Evolutionary conservation across 2,797 vertebrate genomes (phyloP), one percentile per base, ranked within the genome.

Genomic region (Zenarchopterus dispar): DNA sequence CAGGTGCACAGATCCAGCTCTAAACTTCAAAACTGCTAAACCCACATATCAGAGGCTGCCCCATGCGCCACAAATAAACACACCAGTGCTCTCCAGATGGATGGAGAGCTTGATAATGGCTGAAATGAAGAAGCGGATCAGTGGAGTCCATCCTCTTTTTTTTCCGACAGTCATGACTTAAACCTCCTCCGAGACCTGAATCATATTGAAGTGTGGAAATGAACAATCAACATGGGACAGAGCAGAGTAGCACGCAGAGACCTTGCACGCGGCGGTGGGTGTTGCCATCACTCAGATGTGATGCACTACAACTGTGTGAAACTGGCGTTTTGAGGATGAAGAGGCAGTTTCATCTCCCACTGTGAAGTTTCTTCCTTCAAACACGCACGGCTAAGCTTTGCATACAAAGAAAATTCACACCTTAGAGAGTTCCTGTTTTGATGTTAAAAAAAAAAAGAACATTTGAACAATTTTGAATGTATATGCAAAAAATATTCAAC

Each of bases 31-130:
- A 61, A 23, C 56, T 50, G 13, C 66, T 52, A 50, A 56, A 69
- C 55, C 24, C 4, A 18, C 56, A 49, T 28, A n/a, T 33, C 18
- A 52, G 15, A 13, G 19, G 45, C 51, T 8, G 4, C 42, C 19
- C 42, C 4, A 46, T n/a, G 22, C 19, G 11, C 18, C 51, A 81
- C 41, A 68, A 2, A 62, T 1, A 62, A 52, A 56, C 75, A 82
- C 75, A 67, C 58, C 44, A 72, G 52, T 24, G 67, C 69, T 61
- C 49, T 69, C 31, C 75, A 73, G 79, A 87, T 81, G 81, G 83
- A 81, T 81, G 71, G 56, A 46, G 57, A 54, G 67, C 63, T 78
- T 84, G 80, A 89, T 88, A 88, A 87, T 84, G 63, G 77, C 49
- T 60, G 78, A 84, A 81, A 86, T 83, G 68, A 81, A 80, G 70